A percentile compares a stretch with the other conserved stretches of the same genome.
These are phyloP conservation scores for Riptortus pedestris DNA, from an alignment of 1,140 invertebrate species.

Conservation along the genomic window DNA sequence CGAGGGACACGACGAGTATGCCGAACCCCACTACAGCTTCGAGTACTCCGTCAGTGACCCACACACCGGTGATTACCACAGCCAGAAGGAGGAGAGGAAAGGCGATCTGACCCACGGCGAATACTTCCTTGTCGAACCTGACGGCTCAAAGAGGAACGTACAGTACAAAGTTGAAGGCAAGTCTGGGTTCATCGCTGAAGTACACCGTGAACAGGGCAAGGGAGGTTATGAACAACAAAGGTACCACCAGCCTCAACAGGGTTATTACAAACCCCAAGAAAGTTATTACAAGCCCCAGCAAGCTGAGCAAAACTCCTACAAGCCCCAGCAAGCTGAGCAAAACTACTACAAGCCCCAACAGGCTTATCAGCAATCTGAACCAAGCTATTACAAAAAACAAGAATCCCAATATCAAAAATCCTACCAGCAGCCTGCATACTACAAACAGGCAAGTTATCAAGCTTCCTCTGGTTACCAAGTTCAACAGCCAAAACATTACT, in stretches of 20 bases:
- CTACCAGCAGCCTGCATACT: background rate
- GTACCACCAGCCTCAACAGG: background rate
- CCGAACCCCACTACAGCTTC: slow-evolving; percentile 38
- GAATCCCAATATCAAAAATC: too few species aligned
- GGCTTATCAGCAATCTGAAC: background rate
- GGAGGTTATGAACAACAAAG: background rate
- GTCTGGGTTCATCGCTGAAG: background rate
- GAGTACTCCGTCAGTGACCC: slow-evolving; percentile 44
- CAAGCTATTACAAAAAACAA: too few species aligned
- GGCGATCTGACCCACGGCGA: slow-evolving; percentile 44
- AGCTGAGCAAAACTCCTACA: too few species aligned
- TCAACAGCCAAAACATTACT: too few species aligned
- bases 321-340: too few species aligned
- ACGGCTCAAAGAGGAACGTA: too few species aligned
- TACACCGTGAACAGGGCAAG: background rate
- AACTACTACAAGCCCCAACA: background rate
- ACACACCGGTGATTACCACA: slow-evolving; percentile 47
- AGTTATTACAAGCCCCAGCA: too few species aligned
- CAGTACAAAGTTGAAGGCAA: background rate
- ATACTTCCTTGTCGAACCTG: slow-evolving; percentile 33
- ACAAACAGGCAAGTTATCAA: slow-evolving; percentile 5
- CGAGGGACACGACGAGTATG: background rate
- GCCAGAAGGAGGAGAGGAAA: slow-evolving; percentile 43
- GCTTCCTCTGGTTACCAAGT: background rate
- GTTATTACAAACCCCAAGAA: too few species aligned